These are phyloP conservation scores for Drosophila erecta DNA, from an alignment of 1,140 invertebrate genomes.

Conservation along the genomic window DNA sequence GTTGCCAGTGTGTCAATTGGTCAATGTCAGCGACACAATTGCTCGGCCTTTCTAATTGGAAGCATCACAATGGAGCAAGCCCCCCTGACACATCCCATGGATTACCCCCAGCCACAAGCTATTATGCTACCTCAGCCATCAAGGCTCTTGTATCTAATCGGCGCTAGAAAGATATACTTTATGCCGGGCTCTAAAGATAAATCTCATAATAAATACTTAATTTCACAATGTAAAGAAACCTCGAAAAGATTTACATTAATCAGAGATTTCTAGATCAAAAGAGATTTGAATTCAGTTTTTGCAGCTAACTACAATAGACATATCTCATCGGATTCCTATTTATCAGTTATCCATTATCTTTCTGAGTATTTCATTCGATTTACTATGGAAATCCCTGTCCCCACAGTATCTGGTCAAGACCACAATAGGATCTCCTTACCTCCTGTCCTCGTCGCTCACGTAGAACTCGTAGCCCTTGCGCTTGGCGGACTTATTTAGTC, in stretches of 20 bases:
- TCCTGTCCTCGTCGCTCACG: constrained; percentile 86
- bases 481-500: constrained; percentile 84
- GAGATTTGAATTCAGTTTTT: not conserved
- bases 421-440: constrained; percentile 72
- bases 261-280: not conserved
- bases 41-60: constrained; percentile 54
- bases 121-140: constrained; percentile 45
- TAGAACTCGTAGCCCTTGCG: constrained; percentile 85
- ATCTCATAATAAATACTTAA: constrained; percentile 31
- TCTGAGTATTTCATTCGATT: not conserved
- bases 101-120: constrained; percentile 12
- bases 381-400: not conserved
- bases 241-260: constrained; percentile 26
- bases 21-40: constrained; percentile 73
- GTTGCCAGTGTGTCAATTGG: constrained; percentile 72
- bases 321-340: not conserved
- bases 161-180: constrained; percentile 46
- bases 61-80: constrained; percentile 45
- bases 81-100: constrained; percentile 1
- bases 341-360: not conserved
- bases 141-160: constrained; percentile 68
- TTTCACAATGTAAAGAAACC: constrained; percentile 62
- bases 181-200: constrained; percentile 30
- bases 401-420: not conserved
- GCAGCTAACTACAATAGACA: not conserved